phyloP scores from a whole-genome alignment of 2,888 invertebrate species.

The Acrobasis consociella region DNA sequence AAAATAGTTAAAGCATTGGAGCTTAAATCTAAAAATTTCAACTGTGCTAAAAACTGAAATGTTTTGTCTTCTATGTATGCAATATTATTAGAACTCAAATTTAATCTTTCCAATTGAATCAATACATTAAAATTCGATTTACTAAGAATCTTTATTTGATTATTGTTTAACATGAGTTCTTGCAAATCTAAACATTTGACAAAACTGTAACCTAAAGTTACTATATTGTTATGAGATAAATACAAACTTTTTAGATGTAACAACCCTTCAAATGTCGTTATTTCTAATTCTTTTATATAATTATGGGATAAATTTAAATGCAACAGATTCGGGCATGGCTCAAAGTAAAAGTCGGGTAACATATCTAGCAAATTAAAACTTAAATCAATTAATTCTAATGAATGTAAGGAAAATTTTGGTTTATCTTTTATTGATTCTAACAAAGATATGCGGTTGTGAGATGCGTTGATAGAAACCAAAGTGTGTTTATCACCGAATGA shows the following conservation, averaged over 20 bases:
- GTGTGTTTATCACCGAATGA: neutral
- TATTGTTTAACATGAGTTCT: neutral
- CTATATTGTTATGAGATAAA: neutral
- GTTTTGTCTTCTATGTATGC: neutral
- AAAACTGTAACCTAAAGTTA: neutral
- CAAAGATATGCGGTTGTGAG: neutral
- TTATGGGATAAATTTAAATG: constrained; percentile 1
- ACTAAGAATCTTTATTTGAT: neutral
- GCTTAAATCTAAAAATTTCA: constrained; percentile 4
- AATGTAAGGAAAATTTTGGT: neutral
- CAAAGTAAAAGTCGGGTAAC: neutral
- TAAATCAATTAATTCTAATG: constrained; percentile 6
- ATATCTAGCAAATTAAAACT: constrained; percentile 7
- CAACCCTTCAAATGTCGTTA: neutral
- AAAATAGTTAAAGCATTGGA: neutral
- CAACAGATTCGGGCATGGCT: neutral
- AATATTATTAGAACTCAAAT: constrained; percentile 5
- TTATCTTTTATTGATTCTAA: neutral
- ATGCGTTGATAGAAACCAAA: neutral
- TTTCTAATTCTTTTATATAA: neutral
- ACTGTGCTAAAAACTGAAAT: neutral
- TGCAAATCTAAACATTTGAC: neutral
- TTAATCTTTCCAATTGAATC: neutral
- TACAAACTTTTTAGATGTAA: neutral
- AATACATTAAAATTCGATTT: neutral